These are phyloP conservation scores for Rhipidura dahli DNA, from an alignment of 2,113 vertebrate species.

Conservation along the genomic window DNA sequence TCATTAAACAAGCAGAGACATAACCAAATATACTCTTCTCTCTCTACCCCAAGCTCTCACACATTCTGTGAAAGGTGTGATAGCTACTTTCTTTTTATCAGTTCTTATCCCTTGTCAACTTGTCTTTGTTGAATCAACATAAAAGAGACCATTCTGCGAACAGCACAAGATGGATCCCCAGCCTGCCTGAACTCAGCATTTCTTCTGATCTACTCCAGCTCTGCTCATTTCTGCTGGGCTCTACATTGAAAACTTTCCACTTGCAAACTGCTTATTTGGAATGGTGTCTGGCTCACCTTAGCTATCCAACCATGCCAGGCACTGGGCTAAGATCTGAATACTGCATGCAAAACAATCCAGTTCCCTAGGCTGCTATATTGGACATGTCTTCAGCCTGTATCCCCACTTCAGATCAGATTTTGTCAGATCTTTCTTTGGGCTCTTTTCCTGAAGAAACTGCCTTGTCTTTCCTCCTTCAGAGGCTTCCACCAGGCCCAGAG, in stretches of 20 bases:
- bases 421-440: not conserved
- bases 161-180: not conserved
- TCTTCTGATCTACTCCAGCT: not conserved
- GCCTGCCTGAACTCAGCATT: not conserved
- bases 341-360: not conserved
- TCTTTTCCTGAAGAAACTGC: not conserved
- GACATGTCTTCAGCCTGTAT: not conserved
- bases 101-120: conserved; percentile 25
- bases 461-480: not conserved
- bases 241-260: not conserved
- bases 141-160: not conserved
- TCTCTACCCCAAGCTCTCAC: conserved; percentile 1
- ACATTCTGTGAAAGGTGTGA: conserved; percentile 54
- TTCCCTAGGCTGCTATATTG: not conserved
- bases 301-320: not conserved
- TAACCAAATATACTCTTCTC: not conserved
- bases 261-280: not conserved
- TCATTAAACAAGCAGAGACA: conserved; percentile 45
- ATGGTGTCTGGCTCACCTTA: not conserved
- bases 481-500: not conserved
- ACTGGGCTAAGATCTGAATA: not conserved
- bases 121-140: conserved; percentile 1
- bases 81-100: conserved; percentile 36
- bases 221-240: not conserved
- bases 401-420: not conserved